Conservation (phyloP, 1,140 invertebrate genomes). For the Aphidius gifuensis region DNA sequence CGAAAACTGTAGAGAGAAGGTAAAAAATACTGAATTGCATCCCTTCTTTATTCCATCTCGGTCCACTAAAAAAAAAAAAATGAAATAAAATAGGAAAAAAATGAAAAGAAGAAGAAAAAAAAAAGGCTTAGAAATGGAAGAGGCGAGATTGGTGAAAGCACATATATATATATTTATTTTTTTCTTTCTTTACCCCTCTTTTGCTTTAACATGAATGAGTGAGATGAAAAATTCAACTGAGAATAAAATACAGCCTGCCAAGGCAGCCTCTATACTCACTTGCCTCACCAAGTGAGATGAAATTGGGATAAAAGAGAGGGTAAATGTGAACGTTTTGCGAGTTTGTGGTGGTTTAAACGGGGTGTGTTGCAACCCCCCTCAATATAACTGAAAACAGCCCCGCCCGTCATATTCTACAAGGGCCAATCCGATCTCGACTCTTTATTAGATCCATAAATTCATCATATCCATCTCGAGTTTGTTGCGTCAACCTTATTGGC, state of each 20-base stretch:
- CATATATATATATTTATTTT: background rate
- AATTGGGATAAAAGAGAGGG: background rate
- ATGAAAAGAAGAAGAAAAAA: constrained; percentile 21
- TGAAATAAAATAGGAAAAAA: constrained; percentile 23
- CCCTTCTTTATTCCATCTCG: constrained; percentile 27
- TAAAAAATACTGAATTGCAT: constrained; percentile 41
- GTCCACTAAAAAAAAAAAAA: background rate
- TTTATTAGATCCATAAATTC: constrained; percentile 61
- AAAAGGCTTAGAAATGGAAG: constrained; percentile 13
- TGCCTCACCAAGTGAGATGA: background rate
- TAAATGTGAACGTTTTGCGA: too few species aligned
- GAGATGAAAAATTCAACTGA: too few species aligned
- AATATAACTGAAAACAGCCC: constrained; percentile 31
- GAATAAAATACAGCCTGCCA: too few species aligned
- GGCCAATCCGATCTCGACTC: constrained; percentile 51
- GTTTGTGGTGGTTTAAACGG: constrained; percentile 19
- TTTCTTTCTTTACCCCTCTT: constrained; percentile 4
- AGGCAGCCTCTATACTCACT: too few species aligned
- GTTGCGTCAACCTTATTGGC: constrained; percentile 42
- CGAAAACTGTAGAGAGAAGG: constrained; percentile 25
- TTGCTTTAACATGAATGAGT: background rate
- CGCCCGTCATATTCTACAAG: constrained; percentile 56
- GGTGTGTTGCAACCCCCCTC: constrained; percentile 21
- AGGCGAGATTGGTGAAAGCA: constrained; percentile 13
- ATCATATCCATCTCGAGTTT: constrained; percentile 53